Evolutionary conservation across 2,113 vertebrate genomes (phyloP), one percentile per base, ranked within the genome.

Genomic region (Sinocyclocheilus grahami): DNA sequence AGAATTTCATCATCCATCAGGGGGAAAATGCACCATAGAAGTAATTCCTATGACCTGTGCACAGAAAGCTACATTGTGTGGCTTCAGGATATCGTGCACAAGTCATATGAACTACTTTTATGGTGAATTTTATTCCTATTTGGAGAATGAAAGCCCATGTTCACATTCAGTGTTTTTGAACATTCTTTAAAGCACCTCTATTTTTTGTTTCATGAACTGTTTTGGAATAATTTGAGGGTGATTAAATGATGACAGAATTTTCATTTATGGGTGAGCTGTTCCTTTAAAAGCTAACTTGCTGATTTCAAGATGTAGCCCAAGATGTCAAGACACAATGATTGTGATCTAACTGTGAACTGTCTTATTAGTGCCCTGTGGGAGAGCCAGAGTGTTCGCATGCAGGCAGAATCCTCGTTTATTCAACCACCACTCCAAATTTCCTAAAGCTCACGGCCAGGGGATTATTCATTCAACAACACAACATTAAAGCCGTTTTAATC

Each of bases 391-490:
- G 62, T 63, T 39, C 37, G 51, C 82, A 75, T 30, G 53, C 63
- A 79, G 51, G 53, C 74, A n/a, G 24, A 65, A 20, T 85, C 60
- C 16, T 30, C 8, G 24, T 71, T 83, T 71, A 55, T 53, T 37
- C 78, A 74, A 20, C 55, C 30, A 33, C 62, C 84, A 63, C 63
- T 48, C 55, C 39, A 62, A 82, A 75, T 62, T 51, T 48, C 55
- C 37, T 27, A 46, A 86, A 81, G 39, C 78, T 76, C 67, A 82
- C 5, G 24, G 67, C 78, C 16, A 24, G 7, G 18, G 69, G 55
- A 76, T 86, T 86, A 65, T 67, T 86, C 69, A 82, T 16, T 37
- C 27, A 39, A 46, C 69, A 85, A 65, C 75, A 63, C 39, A 65
- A 60, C 20, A 62, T 78, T 16, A 76, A 76, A 67, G 33, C 58